A percentile compares a stretch with the other conserved stretches of the same genome.
phyloP scores from a whole-genome alignment of 2,888 invertebrate species.

The Tachina lurida region DNA sequence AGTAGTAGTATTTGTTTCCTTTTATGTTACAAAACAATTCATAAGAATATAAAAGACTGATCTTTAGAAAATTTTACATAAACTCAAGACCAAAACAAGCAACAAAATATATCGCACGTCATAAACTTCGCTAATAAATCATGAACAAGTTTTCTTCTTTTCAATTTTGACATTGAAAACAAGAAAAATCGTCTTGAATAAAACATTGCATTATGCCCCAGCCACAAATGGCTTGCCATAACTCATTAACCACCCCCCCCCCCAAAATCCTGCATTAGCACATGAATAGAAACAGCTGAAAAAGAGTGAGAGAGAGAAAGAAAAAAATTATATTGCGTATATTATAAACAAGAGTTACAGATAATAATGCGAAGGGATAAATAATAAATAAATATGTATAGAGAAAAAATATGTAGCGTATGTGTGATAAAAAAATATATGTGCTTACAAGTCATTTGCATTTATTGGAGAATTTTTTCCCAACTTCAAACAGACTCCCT shows the following conservation, averaged over 20 bases:
- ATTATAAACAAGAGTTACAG: conserved; percentile 27
- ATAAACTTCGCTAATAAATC: conserved; percentile 67
- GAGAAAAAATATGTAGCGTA: not conserved
- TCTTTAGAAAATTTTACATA: conserved; percentile 24
- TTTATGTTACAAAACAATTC: not conserved
- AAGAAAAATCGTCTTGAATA: conserved; percentile 37
- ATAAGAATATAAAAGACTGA: conserved; percentile 23
- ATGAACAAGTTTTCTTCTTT: conserved; percentile 35
- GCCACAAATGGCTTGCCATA: conserved; percentile 1
- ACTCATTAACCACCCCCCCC: conserved; percentile 20
- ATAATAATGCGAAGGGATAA: conserved; percentile 26
- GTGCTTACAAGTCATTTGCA: too few relatives aligned
- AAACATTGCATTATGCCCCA: not conserved
- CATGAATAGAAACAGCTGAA: not conserved
- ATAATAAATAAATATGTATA: too few relatives aligned
- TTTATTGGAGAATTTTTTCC: too few relatives aligned
- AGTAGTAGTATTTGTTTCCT: conserved; percentile 8
- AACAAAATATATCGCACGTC: conserved; percentile 50
- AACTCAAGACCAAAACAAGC: not conserved
- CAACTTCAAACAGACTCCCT: too few relatives aligned
- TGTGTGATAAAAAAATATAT: not conserved
- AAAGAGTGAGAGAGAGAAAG: not conserved
- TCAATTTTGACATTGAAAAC: conserved; percentile 43
- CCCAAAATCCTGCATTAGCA: not conserved
- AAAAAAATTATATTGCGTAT: conserved; percentile 16